Evolutionary conservation across 1,140 invertebrate genomes (phyloP).

Genomic region (Heliconius nattereri): DNA sequence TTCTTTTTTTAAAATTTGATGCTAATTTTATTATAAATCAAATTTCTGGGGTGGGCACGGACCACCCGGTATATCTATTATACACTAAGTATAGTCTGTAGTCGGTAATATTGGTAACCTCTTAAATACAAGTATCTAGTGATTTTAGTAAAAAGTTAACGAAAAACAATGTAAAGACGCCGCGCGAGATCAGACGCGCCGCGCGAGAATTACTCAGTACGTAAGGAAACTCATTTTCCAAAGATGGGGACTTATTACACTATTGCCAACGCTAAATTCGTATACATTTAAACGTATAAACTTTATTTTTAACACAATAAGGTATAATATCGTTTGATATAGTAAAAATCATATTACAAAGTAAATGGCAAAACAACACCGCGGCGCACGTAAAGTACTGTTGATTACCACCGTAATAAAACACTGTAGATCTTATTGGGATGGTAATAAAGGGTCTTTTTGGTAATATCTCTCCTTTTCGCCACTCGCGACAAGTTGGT

Average conservation of each 20-base stretch:
- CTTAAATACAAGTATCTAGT: neutral
- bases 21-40: too few relatives aligned
- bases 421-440: slow-evolving; percentile 22
- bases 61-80: neutral
- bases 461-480: neutral
- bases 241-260: slow-evolving; percentile 72
- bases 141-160: slow-evolving; percentile 18
- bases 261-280: slow-evolving; percentile 31
- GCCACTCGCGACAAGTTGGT: neutral
- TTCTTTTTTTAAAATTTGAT: too few relatives aligned
- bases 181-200: slow-evolving; percentile 63
- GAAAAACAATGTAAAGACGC: slow-evolving; percentile 77
- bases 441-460: slow-evolving; percentile 27
- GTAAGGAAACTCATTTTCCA: slow-evolving; percentile 78
- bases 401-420: slow-evolving; percentile 11
- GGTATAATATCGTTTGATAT: slow-evolving; percentile 22
- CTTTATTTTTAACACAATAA: slow-evolving; percentile 13
- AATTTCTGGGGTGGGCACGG: too few relatives aligned
- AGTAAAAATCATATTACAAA: slow-evolving; percentile 20
- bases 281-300: neutral
- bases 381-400: slow-evolving; percentile 17
- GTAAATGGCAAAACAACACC: slow-evolving; percentile 37
- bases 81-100: neutral
- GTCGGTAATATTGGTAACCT: neutral
- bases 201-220: slow-evolving; percentile 63